Percentiles rank a stretch among this genome's conserved stretches.
Evolutionary conservation across 1,140 invertebrate genomes (phyloP).

Genomic region (Schlechtendalia chinensis): DNA sequence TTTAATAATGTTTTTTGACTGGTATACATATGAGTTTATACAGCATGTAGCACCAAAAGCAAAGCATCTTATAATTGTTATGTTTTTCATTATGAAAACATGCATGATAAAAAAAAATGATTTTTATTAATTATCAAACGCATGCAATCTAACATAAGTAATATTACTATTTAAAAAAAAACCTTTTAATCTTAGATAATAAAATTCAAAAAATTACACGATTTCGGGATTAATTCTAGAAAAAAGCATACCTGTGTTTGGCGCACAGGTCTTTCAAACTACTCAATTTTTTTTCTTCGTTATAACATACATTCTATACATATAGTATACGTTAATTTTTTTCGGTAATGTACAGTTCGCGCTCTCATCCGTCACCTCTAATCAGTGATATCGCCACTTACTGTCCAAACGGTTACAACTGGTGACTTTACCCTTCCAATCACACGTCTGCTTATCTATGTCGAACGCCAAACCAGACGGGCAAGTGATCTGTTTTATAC

Average conservation of each 20-base stretch:
- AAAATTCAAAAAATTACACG: neutral
- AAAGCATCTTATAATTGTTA: no score
- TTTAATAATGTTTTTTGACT: neutral
- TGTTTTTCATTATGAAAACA: no score
- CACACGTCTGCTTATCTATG: slow-evolving; percentile 94
- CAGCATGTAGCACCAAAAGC: no score
- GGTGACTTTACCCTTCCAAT: slow-evolving; percentile 94
- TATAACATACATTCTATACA: neutral
- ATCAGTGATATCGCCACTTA: slow-evolving; percentile 66
- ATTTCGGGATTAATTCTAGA: neutral
- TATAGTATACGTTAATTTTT: slow-evolving; percentile 24
- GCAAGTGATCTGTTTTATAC: slow-evolving; percentile 91
- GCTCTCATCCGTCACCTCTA: slow-evolving; percentile 48
- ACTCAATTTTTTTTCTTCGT: slow-evolving; percentile 33
- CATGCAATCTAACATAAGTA: neutral
- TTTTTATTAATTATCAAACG: neutral
- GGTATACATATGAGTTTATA: neutral
- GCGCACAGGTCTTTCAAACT: slow-evolving; percentile 47
- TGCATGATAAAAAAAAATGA: neutral
- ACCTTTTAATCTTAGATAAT: neutral
- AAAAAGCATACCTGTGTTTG: slow-evolving; percentile 42
- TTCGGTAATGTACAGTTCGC: slow-evolving; percentile 32
- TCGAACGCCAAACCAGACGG: slow-evolving; percentile 93
- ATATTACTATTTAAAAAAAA: neutral
- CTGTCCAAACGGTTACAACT: slow-evolving; percentile 94